A percentile compares a stretch with the other conserved stretches of the same genome.
phyloP scores from a whole-genome alignment of 2,888 invertebrate species.

The Nysson spinosus region DNA sequence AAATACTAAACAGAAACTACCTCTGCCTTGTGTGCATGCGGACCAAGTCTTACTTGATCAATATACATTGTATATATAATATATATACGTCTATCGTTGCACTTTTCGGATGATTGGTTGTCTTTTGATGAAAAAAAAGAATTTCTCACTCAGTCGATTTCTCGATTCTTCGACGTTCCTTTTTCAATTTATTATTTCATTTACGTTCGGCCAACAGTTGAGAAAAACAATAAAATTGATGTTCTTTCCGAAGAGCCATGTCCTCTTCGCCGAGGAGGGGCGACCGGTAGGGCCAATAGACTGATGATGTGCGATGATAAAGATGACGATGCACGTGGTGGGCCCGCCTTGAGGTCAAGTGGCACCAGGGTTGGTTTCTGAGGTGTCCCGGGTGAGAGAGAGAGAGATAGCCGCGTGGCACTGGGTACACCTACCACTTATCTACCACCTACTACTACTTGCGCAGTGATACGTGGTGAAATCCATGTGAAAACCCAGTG shows the following conservation, averaged over 20 bases:
- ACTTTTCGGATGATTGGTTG: slow-evolving; percentile 68
- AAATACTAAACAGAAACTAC: slow-evolving; percentile 17
- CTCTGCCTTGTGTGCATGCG: slow-evolving; percentile 28
- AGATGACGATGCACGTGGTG: slow-evolving; percentile 71
- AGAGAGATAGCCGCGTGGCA: slow-evolving; percentile 65
- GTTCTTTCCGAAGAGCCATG: slow-evolving; percentile 78
- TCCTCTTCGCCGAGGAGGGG: slow-evolving; percentile 78
- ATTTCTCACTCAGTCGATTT: slow-evolving; percentile 53
- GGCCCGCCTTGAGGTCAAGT: slow-evolving; percentile 71
- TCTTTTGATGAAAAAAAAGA: slow-evolving; percentile 57
- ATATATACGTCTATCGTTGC: slow-evolving; percentile 54
- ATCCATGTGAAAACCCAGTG: slow-evolving; percentile 65
- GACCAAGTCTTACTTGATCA: slow-evolving; percentile 77
- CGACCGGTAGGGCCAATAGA: slow-evolving; percentile 76
- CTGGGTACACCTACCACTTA: slow-evolving; percentile 65
- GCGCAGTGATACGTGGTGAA: slow-evolving; percentile 63
- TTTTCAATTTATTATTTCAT: slow-evolving; percentile 65
- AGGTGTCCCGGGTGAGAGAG: slow-evolving; percentile 69
- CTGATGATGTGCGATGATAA: slow-evolving; percentile 73
- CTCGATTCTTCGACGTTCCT: slow-evolving; percentile 58
- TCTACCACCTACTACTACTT: slow-evolving; percentile 64
- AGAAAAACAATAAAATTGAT: slow-evolving; percentile 73
- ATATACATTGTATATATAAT: slow-evolving; percentile 69
- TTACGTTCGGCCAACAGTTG: slow-evolving; percentile 61
- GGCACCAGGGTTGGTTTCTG: slow-evolving; percentile 71